A percentile compares a stretch with the other conserved stretches of the same genome.
These are phyloP conservation scores for Drosophila fungiperda DNA, from an alignment of 2,888 invertebrate species.

Conservation along the genomic window DNA sequence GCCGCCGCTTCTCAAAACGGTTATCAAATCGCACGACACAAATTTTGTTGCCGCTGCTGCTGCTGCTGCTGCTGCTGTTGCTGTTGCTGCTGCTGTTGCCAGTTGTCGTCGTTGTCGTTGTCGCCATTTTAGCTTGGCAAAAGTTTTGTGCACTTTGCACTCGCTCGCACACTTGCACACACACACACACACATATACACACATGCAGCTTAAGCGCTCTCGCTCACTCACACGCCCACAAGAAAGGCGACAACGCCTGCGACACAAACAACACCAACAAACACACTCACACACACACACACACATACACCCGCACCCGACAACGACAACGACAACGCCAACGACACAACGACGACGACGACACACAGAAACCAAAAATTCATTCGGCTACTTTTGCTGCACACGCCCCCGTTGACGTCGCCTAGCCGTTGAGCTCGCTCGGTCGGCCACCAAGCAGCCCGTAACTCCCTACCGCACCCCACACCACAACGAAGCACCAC, in stretches of 20 bases:
- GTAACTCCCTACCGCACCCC: conserved; percentile 10
- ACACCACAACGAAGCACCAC: conserved; percentile 7
- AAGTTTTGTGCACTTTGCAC: conserved; percentile 76
- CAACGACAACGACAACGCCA: conserved; percentile 27
- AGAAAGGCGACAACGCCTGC: conserved; percentile 34
- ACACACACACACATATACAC: conserved; percentile 5
- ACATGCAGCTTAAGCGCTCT: conserved; percentile 38
- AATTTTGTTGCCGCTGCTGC: conserved; percentile 50
- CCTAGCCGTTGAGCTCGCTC: conserved; percentile 15
- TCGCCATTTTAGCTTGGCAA: conserved; percentile 72
- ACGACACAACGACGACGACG: conserved; percentile 31
- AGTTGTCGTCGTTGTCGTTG: conserved; percentile 48
- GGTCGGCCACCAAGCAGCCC: conserved; percentile 20
- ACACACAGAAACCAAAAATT: conserved; percentile 69
- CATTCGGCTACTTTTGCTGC: conserved; percentile 72
- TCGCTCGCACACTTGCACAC: conserved; percentile 49
- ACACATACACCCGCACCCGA: conserved; percentile 46
- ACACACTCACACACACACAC: background rate
- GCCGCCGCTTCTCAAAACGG: conserved; percentile 74
- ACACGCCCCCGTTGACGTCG: conserved; percentile 49
- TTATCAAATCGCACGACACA: conserved; percentile 74
- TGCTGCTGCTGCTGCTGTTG: conserved; percentile 32
- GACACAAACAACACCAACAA: conserved; percentile 38
- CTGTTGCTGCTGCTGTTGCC: conserved; percentile 39
- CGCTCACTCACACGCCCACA: conserved; percentile 36